Evolutionary conservation across 2,888 invertebrate species (phyloP), one percentile per base, ranked within the genome.

Genomic region (Abscondita cerata): DNA sequence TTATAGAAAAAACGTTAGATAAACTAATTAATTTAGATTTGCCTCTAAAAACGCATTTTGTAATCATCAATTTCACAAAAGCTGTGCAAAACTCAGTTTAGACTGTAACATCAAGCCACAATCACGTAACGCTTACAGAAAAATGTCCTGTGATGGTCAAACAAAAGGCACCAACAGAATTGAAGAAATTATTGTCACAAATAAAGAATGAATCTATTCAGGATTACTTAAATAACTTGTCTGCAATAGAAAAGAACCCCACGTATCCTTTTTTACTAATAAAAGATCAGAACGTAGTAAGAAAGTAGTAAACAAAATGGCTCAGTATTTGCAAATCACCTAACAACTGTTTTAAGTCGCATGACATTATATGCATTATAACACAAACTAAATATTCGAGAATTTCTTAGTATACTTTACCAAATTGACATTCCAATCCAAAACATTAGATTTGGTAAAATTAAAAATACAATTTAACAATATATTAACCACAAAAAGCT

Each of bases 321-420:
- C 9, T 13, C 44, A 44, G 46, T 20, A 46, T 46, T 41, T 41
- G 41, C 41, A 46, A 19, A 46, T 46, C 19, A 46, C 46, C 46
- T 46, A 46, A 46, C 36, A 36, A 36, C 19, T 12, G 46, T 46
- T 46, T 16, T 20, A 18, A 46, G 19, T 18, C 19, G 19, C 15
- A 41, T 18, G 36, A 18, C 18, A 41, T 46, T n/a, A 46, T 2
- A 19, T 46, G 15, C 13, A 50, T 15, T 20, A 19, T n/a, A 41
- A 46, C 46, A 46, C 3, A 18, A 46, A 20, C 46, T 19, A 20
- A 41, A 19, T 46, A 19, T 46, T 46, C 11, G 5, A 20, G n/a
- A 46, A 46, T 20, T 20, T 8, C 36, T 20, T 46, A 46, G 19
- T 46, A 46, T 11, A 46, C 19, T 11, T 20, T 46, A 9, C n/a